A percentile compares a stretch with the other conserved stretches of the same genome.
Evolutionary conservation across 1,140 invertebrate species (phyloP).

Genomic region (Mylabris phalerata): DNA sequence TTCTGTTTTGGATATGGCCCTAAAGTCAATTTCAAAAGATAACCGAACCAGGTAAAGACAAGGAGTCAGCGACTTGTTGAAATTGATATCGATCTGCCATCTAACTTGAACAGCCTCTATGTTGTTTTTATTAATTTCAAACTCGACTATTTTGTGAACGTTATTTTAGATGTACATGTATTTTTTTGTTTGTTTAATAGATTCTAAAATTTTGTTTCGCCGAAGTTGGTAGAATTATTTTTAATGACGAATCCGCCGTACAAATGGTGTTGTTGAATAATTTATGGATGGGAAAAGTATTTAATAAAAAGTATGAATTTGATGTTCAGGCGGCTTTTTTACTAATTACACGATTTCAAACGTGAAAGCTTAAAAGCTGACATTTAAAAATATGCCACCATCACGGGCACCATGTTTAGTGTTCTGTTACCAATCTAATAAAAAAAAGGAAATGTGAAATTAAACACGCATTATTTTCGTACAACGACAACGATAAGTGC

Average conservation of each 20-base stretch:
- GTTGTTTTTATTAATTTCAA: too few species aligned
- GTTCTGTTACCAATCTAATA: constrained; percentile 6
- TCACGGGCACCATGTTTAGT: constrained; percentile 3
- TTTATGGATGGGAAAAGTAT: constrained; percentile 2
- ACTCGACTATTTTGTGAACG: too few species aligned
- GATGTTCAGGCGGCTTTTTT: neutral
- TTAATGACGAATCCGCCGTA: too few species aligned
- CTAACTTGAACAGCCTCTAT: neutral
- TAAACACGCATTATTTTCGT: constrained; percentile 15
- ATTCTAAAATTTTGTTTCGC: too few species aligned
- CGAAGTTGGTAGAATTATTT: too few species aligned
- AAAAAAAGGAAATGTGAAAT: constrained; percentile 11
- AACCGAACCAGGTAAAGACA: constrained; percentile 16
- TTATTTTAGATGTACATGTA: too few species aligned
- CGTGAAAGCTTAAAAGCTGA: constrained; percentile 13
- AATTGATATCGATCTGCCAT: constrained; percentile 13
- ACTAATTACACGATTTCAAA: constrained; percentile 12
- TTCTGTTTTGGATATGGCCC: constrained; percentile 16
- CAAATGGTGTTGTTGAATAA: neutral
- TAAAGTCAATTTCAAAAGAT: constrained; percentile 17
- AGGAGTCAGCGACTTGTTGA: constrained; percentile 12
- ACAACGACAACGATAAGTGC: constrained; percentile 13
- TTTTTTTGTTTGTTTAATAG: too few species aligned
- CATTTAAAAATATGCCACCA: constrained; percentile 12
- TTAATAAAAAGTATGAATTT: constrained; percentile 10